Evolutionary conservation across 2,888 invertebrate species (phyloP).

Genomic region (Griposia aprilina): DNA sequence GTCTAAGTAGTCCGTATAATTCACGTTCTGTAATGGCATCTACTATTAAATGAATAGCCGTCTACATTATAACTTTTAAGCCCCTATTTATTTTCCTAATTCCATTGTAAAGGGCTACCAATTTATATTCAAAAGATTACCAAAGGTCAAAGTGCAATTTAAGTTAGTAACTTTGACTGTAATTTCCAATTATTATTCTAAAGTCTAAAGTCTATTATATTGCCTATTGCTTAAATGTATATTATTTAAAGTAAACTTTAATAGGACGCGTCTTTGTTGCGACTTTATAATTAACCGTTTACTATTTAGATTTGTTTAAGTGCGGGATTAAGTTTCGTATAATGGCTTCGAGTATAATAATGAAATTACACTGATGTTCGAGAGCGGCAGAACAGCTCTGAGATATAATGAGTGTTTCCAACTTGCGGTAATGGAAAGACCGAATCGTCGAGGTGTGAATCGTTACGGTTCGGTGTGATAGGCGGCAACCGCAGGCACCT

Average conservation of each 20-base stretch:
- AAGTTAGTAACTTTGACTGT: slow-evolving; percentile 52
- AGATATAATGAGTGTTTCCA: slow-evolving; percentile 51
- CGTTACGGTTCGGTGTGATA: slow-evolving; percentile 68
- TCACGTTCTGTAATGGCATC: slow-evolving; percentile 32
- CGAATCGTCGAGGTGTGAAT: slow-evolving; percentile 58
- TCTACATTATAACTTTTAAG: slow-evolving; percentile 44
- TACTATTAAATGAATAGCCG: slow-evolving; percentile 28
- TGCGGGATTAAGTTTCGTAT: slow-evolving; percentile 45
- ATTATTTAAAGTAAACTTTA: slow-evolving; percentile 38
- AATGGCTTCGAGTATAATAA: slow-evolving; percentile 37
- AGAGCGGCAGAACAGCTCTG: slow-evolving; percentile 31
- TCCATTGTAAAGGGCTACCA: slow-evolving; percentile 35
- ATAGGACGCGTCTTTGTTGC: slow-evolving; percentile 41
- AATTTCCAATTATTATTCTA: slow-evolving; percentile 60
- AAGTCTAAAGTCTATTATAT: slow-evolving; percentile 34
- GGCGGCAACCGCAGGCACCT: slow-evolving; percentile 69
- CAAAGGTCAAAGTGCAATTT: slow-evolving; percentile 58
- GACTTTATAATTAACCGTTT: slow-evolving; percentile 47
- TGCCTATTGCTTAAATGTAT: slow-evolving; percentile 35
- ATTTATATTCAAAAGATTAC: slow-evolving; percentile 45
- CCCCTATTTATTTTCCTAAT: slow-evolving; percentile 51
- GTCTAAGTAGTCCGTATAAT: slow-evolving; percentile 35
- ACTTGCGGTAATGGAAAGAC: slow-evolving; percentile 56
- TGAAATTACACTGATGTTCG: slow-evolving; percentile 40
- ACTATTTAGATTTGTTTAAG: slow-evolving; percentile 47